These are phyloP conservation scores for Plutella xylostella DNA, from an alignment of 2,888 invertebrate genomes.

Conservation along the genomic window DNA sequence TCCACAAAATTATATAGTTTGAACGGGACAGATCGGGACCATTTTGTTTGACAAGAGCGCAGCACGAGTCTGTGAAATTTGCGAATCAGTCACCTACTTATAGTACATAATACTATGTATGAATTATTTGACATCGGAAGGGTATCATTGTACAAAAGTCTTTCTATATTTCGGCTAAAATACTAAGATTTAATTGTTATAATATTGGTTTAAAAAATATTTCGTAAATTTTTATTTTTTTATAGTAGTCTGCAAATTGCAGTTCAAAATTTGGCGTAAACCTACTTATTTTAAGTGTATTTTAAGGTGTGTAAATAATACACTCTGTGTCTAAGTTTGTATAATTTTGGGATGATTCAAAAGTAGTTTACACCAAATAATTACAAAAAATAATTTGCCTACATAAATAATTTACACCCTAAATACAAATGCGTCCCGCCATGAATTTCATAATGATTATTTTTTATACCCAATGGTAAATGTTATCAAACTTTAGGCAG, in stretches of 20 bases:
- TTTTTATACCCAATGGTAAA: no score
- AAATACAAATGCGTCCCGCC: no score
- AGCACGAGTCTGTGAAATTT: background rate
- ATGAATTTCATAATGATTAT: no score
- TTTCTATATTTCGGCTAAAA: conserved; percentile 16
- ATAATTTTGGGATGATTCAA: conserved; percentile 1
- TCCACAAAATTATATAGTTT: background rate
- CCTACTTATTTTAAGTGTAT: conserved; percentile 36
- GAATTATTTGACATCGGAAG: conserved; percentile 9
- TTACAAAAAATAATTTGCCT: no score
- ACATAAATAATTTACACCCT: no score
- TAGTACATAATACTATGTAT: background rate
- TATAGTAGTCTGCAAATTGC: conserved; percentile 34
- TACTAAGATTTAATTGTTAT: conserved; percentile 9
- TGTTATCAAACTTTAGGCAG: no score
- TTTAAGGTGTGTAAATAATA: conserved; percentile 63
- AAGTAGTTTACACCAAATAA: no score
- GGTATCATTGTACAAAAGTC: conserved; percentile 22
- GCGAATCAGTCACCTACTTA: background rate
- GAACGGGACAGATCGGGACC: conserved; percentile 17
- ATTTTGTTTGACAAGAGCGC: conserved; percentile 12
- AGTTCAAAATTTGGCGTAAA: background rate
- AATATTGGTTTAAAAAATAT: conserved; percentile 12
- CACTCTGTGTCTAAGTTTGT: conserved; percentile 31
- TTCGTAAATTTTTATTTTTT: conserved; percentile 29